Base-by-base conservation (phyloP, 92 coral and sea anemone genomes). In the Actinostola sp. region DNA sequence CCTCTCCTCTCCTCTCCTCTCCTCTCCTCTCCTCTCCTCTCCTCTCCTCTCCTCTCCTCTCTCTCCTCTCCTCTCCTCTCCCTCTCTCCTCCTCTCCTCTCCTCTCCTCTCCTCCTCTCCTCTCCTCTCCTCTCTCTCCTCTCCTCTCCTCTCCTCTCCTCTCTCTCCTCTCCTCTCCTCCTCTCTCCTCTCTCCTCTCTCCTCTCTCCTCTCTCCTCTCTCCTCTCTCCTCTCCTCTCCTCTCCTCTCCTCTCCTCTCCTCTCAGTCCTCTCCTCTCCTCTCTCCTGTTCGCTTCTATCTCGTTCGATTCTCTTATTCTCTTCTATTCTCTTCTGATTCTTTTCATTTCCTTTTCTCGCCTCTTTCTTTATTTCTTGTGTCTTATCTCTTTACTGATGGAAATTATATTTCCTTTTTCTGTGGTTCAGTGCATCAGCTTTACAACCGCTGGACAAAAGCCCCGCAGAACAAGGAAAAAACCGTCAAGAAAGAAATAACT, bases 391-490 rank as follows among this genome's bases (percentile, higher is more conserved):
- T 2, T 17, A 31, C 21, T 55, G 23, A 30, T 29, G 21, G 3
- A 13, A 15, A 31, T 13, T 27, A 42, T 15, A 24, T 70, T 34
- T 24, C 30, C 12, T 67, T 82, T 50, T 74, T n/a, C n/a, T n/a
- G n/a, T n/a, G n/a, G n/a, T n/a, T n/a, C n/a, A 90, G 96, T 84
- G 96, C 63, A 78, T 90, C 61, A 81, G 92, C 19, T 90, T 90
- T 56, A 86, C 96, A 27, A 86, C 92, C 10, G 92, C 96, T 59
- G 91, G 83, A 0, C 60, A 78, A 58, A 80, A 80, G 50, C 58
- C 85, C 57, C 72, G 84, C 45, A 78, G 74, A 20, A 70, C 61
- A 63, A 34, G 83, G 35, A 82, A 71, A 79, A 87, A 79, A 65
- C 84, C 88, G 35, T 6, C 75, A 28, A 62, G 56, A 25, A 43